phyloP scores from a whole-genome alignment of 2,888 invertebrate species.

The Andrena hattorfiana region DNA sequence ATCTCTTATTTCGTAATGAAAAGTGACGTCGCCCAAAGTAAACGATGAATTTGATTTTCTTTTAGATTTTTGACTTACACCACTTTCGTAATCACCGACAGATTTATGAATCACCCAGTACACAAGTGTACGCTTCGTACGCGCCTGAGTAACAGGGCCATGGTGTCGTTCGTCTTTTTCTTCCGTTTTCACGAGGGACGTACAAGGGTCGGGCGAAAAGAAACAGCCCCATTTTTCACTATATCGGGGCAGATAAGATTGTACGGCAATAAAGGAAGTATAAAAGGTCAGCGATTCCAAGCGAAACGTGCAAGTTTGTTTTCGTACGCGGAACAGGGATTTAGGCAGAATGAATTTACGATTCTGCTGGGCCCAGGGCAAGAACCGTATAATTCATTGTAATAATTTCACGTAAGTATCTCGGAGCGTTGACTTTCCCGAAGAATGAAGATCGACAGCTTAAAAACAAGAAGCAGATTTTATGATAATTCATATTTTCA shows the following conservation, averaged over 20 bases:
- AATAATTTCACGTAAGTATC: background rate
- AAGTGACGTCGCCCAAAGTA: no score
- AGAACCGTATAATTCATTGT: background rate
- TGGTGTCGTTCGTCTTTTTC: background rate
- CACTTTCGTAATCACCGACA: no score
- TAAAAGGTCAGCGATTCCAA: conserved; percentile 28
- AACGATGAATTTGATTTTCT: no score
- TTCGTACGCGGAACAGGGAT: background rate
- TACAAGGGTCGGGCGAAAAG: conserved; percentile 27
- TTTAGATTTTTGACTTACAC: no score
- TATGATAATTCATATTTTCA: no score
- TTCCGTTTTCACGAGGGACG: background rate
- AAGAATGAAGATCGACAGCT: background rate
- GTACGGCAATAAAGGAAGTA: conserved; percentile 33
- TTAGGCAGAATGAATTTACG: background rate
- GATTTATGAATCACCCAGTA: conserved; percentile 2
- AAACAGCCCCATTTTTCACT: conserved; percentile 41
- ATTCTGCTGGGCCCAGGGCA: background rate
- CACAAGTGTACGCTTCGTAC: conserved; percentile 5
- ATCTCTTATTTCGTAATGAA: no score
- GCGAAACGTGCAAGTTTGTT: conserved; percentile 19
- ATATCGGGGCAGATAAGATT: conserved; percentile 50
- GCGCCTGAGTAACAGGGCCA: background rate
- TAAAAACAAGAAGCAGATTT: background rate
- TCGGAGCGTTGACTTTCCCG: background rate